phyloP scores from a whole-genome alignment of 2,888 invertebrate species.

The Agonopterix subpropinquella region DNA sequence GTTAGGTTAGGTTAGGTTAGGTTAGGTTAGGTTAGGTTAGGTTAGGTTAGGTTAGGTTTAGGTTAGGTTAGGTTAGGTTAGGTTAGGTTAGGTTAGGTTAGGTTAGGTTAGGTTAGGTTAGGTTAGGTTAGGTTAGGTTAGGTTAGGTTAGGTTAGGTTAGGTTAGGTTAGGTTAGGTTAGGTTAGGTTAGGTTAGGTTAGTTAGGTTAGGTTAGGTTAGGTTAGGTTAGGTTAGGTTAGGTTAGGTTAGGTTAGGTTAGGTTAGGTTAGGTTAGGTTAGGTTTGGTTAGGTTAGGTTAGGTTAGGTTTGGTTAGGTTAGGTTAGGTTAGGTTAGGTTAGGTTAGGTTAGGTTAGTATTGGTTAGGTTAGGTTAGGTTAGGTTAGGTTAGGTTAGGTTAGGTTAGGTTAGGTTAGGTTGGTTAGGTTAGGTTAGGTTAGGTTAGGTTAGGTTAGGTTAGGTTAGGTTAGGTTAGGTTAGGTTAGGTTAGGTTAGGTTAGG shows the following conservation, averaged over 20 bases:
- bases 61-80: slow-evolving; percentile 18
- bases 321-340: slow-evolving; percentile 16
- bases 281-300: slow-evolving; percentile 15
- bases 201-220: slow-evolving; percentile 13
- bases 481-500: slow-evolving; percentile 17
- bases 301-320: slow-evolving; percentile 14
- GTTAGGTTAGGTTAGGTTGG: slow-evolving; percentile 13
- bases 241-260: slow-evolving; percentile 14
- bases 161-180: slow-evolving; percentile 11
- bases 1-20: slow-evolving; percentile 14
- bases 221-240: slow-evolving; percentile 14
- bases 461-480: slow-evolving; percentile 14
- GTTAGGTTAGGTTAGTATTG: slow-evolving; percentile 15
- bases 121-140: slow-evolving; percentile 11
- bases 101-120: slow-evolving; percentile 11
- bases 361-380: slow-evolving; percentile 14
- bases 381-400: slow-evolving; percentile 14
- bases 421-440: slow-evolving; percentile 17
- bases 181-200: slow-evolving; percentile 12
- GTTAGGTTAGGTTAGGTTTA: slow-evolving; percentile 18
- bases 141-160: slow-evolving; percentile 11
- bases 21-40: slow-evolving; percentile 17
- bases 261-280: slow-evolving; percentile 14
- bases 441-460: slow-evolving; percentile 15
- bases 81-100: slow-evolving; percentile 16